Conservation (phyloP, 1,140 invertebrate species). For the Pseudoatta argentina region DNA sequence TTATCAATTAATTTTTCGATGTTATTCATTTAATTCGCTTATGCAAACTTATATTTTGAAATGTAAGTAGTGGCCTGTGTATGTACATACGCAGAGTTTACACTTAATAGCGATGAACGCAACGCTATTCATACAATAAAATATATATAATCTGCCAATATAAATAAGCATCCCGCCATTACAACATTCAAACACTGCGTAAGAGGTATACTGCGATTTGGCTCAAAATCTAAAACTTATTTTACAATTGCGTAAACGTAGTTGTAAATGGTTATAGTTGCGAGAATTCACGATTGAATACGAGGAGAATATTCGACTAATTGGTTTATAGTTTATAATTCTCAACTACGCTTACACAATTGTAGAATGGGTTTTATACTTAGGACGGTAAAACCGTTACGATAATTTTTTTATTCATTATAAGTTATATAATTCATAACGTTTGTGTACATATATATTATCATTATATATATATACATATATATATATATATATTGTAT, state of each 20-base stretch:
- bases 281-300: too few species aligned
- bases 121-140: slow-evolving; percentile 10
- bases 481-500: too few species aligned
- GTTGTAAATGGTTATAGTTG: too few species aligned
- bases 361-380: neutral
- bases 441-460: neutral
- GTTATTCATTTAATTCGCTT: slow-evolving; percentile 23
- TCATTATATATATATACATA: too few species aligned
- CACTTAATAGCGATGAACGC: neutral
- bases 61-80: neutral
- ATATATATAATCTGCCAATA: slow-evolving; percentile 27
- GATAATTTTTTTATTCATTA: slow-evolving; percentile 26
- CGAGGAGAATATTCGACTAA: too few species aligned
- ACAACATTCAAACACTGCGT: slow-evolving; percentile 16
- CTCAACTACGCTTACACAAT: too few species aligned
- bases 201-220: slow-evolving; percentile 30
- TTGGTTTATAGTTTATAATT: too few species aligned
- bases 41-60: neutral
- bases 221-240: slow-evolving; percentile 12
- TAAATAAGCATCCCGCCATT: neutral
- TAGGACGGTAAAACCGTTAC: neutral
- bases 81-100: neutral
- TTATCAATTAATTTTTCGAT: neutral
- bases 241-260: too few species aligned
- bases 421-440: slow-evolving; percentile 18